Evolutionary conservation across 2,113 vertebrate genomes (phyloP).

Genomic region (Muntiacus muntjak): DNA sequence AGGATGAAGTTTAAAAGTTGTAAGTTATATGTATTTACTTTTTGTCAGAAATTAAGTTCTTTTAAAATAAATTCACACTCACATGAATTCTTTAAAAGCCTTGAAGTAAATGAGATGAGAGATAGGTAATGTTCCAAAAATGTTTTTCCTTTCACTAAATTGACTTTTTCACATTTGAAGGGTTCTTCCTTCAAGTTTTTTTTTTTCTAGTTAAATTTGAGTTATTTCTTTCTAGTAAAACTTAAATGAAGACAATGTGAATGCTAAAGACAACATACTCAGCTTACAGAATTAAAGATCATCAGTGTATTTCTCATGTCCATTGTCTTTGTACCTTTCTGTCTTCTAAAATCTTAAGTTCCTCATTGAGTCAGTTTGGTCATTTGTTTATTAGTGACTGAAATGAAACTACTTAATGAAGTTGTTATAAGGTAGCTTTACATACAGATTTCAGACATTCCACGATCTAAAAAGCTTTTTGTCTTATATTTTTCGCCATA

Average conservation of each 20-base stretch:
- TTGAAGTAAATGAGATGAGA: not conserved
- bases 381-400: not conserved
- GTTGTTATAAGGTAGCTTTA: not conserved
- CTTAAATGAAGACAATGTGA: not conserved
- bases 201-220: slow-evolving; percentile 26
- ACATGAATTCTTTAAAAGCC: not conserved
- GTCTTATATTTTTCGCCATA: not conserved
- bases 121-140: not conserved
- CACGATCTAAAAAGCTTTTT: not conserved
- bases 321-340: not conserved
- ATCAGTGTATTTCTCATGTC: not conserved
- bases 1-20: not conserved
- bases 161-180: not conserved
- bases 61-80: slow-evolving; percentile 23
- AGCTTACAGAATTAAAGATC: not conserved
- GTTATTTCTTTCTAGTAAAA: slow-evolving; percentile 14
- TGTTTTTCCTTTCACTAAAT: not conserved
- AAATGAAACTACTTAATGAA: slow-evolving; percentile 25
- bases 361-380: not conserved
- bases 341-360: slow-evolving; percentile 13
- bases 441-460: not conserved
- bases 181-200: not conserved
- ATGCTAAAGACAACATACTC: slow-evolving; percentile 15
- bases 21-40: slow-evolving; percentile 31
- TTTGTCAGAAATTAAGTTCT: slow-evolving; percentile 32